phyloP scores from a whole-genome alignment of 2,888 invertebrate species.

The Podotricha telesiphe region DNA sequence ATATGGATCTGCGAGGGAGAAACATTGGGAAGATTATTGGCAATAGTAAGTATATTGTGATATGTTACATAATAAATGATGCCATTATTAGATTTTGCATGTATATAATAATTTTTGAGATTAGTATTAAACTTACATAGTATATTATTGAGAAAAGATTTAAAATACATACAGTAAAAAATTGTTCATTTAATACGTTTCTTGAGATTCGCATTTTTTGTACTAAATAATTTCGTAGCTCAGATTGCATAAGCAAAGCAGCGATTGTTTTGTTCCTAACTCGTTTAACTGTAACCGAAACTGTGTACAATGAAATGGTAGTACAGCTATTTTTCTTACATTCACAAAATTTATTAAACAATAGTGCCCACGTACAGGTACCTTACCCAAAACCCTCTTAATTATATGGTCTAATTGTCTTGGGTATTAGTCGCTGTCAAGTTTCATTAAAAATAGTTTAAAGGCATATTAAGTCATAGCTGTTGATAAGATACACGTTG shows the following conservation, averaged over 20 bases:
- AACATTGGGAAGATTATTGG: conserved; percentile 80
- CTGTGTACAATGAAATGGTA: background rate
- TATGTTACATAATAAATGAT: background rate
- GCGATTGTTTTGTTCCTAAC: conserved; percentile 10
- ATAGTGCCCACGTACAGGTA: conserved; percentile 25
- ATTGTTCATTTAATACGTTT: background rate
- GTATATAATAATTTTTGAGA: background rate
- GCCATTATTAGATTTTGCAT: too few relatives aligned
- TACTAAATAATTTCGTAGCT: conserved; percentile 18
- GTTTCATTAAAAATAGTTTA: conserved; percentile 27
- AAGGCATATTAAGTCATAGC: conserved; percentile 11
- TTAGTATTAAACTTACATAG: background rate
- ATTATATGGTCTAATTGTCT: conserved; percentile 16
- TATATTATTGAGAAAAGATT: background rate
- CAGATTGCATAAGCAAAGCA: conserved; percentile 10
- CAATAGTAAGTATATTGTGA: conserved; percentile 66
- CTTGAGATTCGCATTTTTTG: background rate
- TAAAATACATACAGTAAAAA: background rate
- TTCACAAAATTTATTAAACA: conserved; percentile 27
- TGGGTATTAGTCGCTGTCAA: conserved; percentile 15
- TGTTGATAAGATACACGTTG: conserved; percentile 15
- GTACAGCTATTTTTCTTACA: background rate
- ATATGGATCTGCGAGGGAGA: conserved; percentile 71
- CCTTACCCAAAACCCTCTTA: background rate
- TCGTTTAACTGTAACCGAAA: conserved; percentile 12